phyloP scores from a whole-genome alignment of 2,888 invertebrate genomes.

The Apoda limacodes region DNA sequence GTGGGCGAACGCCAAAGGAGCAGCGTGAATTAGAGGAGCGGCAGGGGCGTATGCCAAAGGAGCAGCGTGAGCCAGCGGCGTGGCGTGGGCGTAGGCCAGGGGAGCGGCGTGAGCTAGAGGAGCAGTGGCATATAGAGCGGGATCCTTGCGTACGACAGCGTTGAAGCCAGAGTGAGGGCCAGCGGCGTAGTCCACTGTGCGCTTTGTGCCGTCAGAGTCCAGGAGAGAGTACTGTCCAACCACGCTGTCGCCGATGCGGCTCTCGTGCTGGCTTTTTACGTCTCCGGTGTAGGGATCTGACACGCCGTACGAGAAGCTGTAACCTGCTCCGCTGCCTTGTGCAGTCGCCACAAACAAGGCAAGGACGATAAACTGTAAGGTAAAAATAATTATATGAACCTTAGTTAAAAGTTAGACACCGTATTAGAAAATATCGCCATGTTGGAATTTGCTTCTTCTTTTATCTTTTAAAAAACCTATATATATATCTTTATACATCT shows the following conservation, averaged over 20 bases:
- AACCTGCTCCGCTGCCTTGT: conserved; percentile 50
- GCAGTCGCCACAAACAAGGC: conserved; percentile 56
- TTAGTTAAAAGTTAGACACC: no score
- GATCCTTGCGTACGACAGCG: conserved; percentile 66
- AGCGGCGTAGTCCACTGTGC: conserved; percentile 72
- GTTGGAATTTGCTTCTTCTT: no score
- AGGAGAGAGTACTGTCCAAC: conserved; percentile 64
- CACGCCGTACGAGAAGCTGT: conserved; percentile 61
- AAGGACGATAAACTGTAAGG: conserved; percentile 57
- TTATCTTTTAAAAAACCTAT: no score
- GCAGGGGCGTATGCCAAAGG: conserved; percentile 31
- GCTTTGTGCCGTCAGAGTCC: conserved; percentile 72
- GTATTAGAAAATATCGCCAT: no score
- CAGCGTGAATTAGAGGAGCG: conserved; percentile 29
- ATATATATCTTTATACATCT: no score
- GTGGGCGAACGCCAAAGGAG: conserved; percentile 26
- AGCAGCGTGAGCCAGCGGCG: no score
- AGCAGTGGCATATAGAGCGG: no score
- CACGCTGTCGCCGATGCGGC: conserved; percentile 72
- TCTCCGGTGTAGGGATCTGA: conserved; percentile 62
- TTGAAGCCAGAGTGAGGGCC: conserved; percentile 68
- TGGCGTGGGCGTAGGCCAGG: conserved; percentile 11
- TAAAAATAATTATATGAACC: no score
- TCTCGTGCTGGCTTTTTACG: conserved; percentile 71
- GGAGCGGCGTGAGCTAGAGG: conserved; percentile 11